Conservation (phyloP, 2,797 vertebrate species). For the Myotis vivesi region DNA sequence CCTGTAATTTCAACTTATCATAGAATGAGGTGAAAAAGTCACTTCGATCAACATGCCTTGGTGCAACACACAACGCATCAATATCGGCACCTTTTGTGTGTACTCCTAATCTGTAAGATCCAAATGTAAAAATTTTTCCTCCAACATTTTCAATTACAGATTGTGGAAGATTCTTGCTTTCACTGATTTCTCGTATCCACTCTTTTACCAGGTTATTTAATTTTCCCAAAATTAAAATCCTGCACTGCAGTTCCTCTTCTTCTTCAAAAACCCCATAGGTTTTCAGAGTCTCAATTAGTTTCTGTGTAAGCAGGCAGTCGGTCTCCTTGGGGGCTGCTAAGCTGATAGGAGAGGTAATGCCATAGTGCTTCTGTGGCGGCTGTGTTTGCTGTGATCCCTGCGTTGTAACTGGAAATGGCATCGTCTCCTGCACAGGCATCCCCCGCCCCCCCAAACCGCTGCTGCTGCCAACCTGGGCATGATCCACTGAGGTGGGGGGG, state of each 20-base stretch:
- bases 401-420: constrained; percentile 86
- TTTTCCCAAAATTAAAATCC: constrained; percentile 92
- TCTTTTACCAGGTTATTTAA: constrained; percentile 92
- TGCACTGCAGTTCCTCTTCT: constrained; percentile 90
- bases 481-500: constrained; percentile 75
- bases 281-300: constrained; percentile 89
- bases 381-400: constrained; percentile 86
- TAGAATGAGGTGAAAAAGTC: constrained; percentile 94
- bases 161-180: constrained; percentile 91
- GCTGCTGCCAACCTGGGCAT: constrained; percentile 77
- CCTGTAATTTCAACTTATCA: constrained; percentile 92
- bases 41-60: constrained; percentile 90
- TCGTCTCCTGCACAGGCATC: constrained; percentile 83
- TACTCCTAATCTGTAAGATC: constrained; percentile 92
- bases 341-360: constrained; percentile 93
- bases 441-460: constrained; percentile 79
- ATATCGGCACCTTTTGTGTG: constrained; percentile 95
- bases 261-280: constrained; percentile 92
- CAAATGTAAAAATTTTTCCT: constrained; percentile 94
- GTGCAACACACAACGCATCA: constrained; percentile 92
- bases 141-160: constrained; percentile 91
- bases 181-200: constrained; percentile 93
- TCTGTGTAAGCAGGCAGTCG: constrained; percentile 89
- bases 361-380: constrained; percentile 89
- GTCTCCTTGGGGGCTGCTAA: constrained; percentile 89